These are phyloP conservation scores for Asteroscopus sphinx DNA, from an alignment of 2,888 invertebrate genomes.

Conservation along the genomic window DNA sequence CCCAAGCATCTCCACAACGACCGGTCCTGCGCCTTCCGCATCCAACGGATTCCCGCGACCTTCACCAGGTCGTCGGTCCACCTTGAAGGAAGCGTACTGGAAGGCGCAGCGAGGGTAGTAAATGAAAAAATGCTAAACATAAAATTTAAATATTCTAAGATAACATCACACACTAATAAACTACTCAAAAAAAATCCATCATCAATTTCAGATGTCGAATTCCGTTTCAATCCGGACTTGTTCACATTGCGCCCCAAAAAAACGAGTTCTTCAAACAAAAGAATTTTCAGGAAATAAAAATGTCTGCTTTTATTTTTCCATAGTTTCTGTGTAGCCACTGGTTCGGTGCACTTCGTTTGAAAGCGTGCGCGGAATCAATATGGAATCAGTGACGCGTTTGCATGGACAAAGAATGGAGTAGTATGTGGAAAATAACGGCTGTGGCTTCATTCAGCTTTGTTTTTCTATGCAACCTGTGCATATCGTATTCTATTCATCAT, in stretches of 20 bases:
- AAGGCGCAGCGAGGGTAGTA: too few relatives aligned
- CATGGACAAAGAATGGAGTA: slow-evolving; percentile 29
- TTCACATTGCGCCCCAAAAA: slow-evolving; percentile 28
- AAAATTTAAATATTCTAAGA: too few relatives aligned
- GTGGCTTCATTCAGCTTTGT: slow-evolving; percentile 15
- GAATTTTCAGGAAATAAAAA: slow-evolving; percentile 25
- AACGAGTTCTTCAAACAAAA: slow-evolving; percentile 29
- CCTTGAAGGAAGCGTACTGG: too few relatives aligned
- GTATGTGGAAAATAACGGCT: slow-evolving; percentile 14
- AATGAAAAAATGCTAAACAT: too few relatives aligned
- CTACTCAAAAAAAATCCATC: slow-evolving; percentile 1
- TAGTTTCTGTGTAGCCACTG: slow-evolving; percentile 29
- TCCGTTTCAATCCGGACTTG: slow-evolving; percentile 12
- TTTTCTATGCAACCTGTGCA: slow-evolving; percentile 19
- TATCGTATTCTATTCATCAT: too few relatives aligned
- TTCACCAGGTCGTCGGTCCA: too few relatives aligned
- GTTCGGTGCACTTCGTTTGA: slow-evolving; percentile 46
- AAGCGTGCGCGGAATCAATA: slow-evolving; percentile 43
- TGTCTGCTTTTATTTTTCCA: slow-evolving; percentile 17
- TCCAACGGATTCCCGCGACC: too few relatives aligned
- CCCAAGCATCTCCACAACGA: too few relatives aligned
- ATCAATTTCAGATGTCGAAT: slow-evolving; percentile 18
- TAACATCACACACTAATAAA: not conserved
- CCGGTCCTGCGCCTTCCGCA: too few relatives aligned
- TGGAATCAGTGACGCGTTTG: slow-evolving; percentile 51